Percentiles rank a stretch among this genome's conserved stretches.
These are phyloP conservation scores for Hippopotamus amphibius DNA, from an alignment of 2,113 vertebrate species.

Conservation along the genomic window DNA sequence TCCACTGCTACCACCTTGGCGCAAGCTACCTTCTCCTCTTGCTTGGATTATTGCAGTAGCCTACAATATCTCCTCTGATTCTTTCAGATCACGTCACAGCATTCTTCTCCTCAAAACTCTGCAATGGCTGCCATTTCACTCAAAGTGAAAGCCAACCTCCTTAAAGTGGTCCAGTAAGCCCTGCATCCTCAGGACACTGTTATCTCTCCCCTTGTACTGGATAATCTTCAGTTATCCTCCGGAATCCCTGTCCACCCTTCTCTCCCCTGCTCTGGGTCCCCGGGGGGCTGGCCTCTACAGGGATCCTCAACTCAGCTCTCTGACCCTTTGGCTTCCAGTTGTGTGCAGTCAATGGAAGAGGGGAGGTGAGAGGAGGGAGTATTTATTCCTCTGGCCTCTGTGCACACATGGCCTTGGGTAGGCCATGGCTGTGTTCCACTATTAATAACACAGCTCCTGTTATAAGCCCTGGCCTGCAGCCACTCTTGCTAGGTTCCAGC, in stretches of 20 bases:
- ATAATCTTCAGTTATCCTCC: background rate
- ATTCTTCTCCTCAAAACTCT: background rate
- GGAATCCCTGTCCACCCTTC: background rate
- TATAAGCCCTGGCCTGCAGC: background rate
- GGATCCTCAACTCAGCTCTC: background rate
- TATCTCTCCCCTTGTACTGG: background rate
- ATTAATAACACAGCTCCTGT: background rate
- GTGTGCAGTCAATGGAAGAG: background rate
- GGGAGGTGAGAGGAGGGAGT: background rate
- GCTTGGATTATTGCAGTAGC: too few relatives aligned
- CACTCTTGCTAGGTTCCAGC: background rate
- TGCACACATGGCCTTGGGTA: background rate
- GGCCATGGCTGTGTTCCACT: background rate
- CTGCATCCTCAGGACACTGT: too few relatives aligned
- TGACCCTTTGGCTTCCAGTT: background rate
- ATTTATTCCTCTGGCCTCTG: background rate
- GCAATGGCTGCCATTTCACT: background rate
- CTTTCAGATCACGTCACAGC: background rate
- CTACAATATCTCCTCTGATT: background rate
- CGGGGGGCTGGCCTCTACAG: background rate
- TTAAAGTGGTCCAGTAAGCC: background rate
- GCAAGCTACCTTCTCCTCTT: background rate
- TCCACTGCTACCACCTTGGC: background rate
- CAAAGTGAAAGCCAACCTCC: background rate
- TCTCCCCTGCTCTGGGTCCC: background rate